These are phyloP conservation scores for Agrotis clavis DNA, from an alignment of 2,888 invertebrate genomes.

Conservation along the genomic window DNA sequence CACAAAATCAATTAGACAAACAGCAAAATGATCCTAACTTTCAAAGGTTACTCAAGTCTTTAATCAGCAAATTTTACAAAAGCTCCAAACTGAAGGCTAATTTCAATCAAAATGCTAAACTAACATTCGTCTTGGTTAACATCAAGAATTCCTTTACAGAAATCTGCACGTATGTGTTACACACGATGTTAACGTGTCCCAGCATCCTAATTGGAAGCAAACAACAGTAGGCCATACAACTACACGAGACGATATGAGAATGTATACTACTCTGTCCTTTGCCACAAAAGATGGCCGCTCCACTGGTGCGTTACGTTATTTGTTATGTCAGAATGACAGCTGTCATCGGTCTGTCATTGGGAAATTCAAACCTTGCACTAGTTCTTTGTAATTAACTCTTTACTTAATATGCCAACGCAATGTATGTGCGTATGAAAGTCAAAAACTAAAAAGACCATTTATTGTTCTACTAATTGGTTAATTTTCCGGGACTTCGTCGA, in stretches of 20 bases:
- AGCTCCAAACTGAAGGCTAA: too few species aligned
- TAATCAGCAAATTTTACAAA: too few species aligned
- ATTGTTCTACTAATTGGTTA: too few species aligned
- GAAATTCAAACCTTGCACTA: neutral
- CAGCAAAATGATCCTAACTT: neutral
- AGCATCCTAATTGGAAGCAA: conserved; percentile 36
- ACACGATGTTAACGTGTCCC: neutral
- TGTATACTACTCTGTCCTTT: neutral
- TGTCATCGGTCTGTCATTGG: neutral
- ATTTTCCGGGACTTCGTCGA: too few species aligned
- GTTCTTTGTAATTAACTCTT: neutral
- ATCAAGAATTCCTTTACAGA: conserved; percentile 1
- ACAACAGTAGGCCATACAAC: conserved; percentile 10
- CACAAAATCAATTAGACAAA: too few species aligned
- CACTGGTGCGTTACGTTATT: neutral
- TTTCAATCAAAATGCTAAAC: too few species aligned
- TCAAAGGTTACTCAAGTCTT: neutral
- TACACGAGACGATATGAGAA: neutral
- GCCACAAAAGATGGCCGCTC: neutral
- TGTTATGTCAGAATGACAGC: neutral
- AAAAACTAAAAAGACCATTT: too few species aligned
- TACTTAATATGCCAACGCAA: neutral
- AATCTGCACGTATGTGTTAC: neutral
- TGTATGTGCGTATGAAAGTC: neutral
- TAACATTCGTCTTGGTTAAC: neutral